Conservation (phyloP, 1,140 invertebrate species). For the Pentalonia nigronervosa region DNA sequence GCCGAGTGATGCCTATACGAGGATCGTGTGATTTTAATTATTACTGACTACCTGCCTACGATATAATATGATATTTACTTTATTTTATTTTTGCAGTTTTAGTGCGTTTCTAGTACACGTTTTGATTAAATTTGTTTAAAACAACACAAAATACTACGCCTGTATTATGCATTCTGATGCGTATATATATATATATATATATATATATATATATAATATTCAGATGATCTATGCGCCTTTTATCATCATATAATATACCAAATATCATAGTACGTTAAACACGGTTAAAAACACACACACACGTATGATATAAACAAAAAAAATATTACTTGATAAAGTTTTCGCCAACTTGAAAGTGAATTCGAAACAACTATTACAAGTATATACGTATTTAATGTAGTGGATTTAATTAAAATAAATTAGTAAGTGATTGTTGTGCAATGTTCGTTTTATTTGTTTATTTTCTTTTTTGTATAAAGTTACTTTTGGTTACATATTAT, state of each 20-base stretch:
- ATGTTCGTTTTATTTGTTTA: background rate
- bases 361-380: background rate
- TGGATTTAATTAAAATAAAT: slow-evolving; percentile 24
- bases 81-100: background rate
- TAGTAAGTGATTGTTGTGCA: background rate
- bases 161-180: background rate
- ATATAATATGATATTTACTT: background rate
- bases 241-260: background rate
- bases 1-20: background rate
- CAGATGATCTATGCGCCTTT: background rate
- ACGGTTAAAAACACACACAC: background rate
- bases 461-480: background rate
- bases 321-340: background rate
- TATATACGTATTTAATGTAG: slow-evolving; percentile 25
- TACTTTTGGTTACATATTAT: background rate
- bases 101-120: background rate
- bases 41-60: background rate
- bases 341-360: background rate
- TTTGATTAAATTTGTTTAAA: background rate
- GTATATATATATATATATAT: background rate
- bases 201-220: background rate
- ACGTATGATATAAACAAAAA: background rate
- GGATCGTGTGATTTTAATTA: background rate
- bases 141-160: background rate
- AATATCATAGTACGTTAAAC: slow-evolving; percentile 2